Conservation (phyloP, 2,888 invertebrate species). For the Diarsia mendica region DNA sequence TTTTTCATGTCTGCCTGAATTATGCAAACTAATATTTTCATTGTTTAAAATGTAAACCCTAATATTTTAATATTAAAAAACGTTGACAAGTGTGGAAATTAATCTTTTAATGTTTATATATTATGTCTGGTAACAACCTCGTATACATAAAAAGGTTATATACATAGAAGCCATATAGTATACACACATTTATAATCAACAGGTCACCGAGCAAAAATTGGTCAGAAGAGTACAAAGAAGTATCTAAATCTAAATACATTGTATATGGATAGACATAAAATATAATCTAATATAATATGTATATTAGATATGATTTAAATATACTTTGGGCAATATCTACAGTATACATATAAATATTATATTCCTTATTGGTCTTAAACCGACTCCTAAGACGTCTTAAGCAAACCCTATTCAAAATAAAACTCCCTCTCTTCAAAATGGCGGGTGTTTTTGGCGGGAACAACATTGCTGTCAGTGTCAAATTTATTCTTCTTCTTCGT, state of each 20-base stretch:
- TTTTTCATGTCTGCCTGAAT: background rate
- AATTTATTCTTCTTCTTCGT: slow-evolving; percentile 95
- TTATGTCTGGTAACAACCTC: slow-evolving; percentile 3
- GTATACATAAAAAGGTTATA: slow-evolving; percentile 14
- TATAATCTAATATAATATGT: slow-evolving; percentile 61
- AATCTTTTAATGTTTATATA: background rate
- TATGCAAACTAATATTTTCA: background rate
- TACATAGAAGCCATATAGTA: slow-evolving; percentile 39
- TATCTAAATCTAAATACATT: slow-evolving; percentile 64
- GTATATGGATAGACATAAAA: slow-evolving; percentile 65
- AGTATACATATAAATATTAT: slow-evolving; percentile 73
- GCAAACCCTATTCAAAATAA: slow-evolving; percentile 58
- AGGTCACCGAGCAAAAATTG: slow-evolving; percentile 68
- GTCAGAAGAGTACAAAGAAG: slow-evolving; percentile 66
- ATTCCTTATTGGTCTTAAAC: slow-evolving; percentile 60
- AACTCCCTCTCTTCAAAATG: slow-evolving; percentile 69
- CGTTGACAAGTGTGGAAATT: background rate
- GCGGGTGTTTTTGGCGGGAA: slow-evolving; percentile 59
- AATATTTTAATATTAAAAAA: background rate
- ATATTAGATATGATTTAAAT: slow-evolving; percentile 72
- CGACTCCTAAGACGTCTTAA: slow-evolving; percentile 59
- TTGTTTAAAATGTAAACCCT: background rate
- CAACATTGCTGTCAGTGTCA: slow-evolving; percentile 75
- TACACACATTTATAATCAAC: slow-evolving; percentile 49
- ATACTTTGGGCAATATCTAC: slow-evolving; percentile 76